Conservation (phyloP, 2,888 invertebrate species). For the Rotaria macrura region DNA sequence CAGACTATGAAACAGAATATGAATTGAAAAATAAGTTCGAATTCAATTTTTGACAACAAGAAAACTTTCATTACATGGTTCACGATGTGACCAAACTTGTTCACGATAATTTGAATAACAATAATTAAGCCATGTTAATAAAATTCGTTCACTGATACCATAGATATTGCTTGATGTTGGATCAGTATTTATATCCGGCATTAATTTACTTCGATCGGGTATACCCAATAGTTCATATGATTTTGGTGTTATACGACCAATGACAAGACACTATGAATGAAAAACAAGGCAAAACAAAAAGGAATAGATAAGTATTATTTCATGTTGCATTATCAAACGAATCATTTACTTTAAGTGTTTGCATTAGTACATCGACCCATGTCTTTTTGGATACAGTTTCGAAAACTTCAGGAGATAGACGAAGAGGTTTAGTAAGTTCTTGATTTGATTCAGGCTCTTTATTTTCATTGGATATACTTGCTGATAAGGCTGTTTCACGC, state of each 20-base stretch:
- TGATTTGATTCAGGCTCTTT: not conserved
- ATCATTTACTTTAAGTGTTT: constrained; percentile 44
- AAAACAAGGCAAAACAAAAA: not conserved
- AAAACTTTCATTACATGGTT: constrained; percentile 39
- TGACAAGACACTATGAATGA: constrained; percentile 40
- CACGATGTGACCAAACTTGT: constrained; percentile 42
- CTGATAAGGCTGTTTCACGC: constrained; percentile 15
- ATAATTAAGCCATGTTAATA: constrained; percentile 49
- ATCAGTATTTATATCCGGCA: constrained; percentile 45
- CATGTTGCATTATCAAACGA: not conserved
- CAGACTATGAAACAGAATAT: too few species aligned
- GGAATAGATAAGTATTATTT: not conserved
- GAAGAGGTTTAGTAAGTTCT: not conserved
- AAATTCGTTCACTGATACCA: constrained; percentile 45
- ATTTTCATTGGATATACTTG: not conserved
- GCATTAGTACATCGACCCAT: constrained; percentile 49
- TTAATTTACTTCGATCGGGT: constrained; percentile 39
- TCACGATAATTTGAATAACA: constrained; percentile 46
- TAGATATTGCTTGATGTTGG: constrained; percentile 46
- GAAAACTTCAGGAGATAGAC: constrained; percentile 39
- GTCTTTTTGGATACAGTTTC: constrained; percentile 48
- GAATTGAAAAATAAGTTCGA: too few species aligned
- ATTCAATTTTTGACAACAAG: too few species aligned
- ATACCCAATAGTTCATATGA: constrained; percentile 40
- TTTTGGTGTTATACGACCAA: constrained; percentile 45